Conservation (phyloP, 2,797 vertebrate species). For the Malacoraja senta region DNA sequence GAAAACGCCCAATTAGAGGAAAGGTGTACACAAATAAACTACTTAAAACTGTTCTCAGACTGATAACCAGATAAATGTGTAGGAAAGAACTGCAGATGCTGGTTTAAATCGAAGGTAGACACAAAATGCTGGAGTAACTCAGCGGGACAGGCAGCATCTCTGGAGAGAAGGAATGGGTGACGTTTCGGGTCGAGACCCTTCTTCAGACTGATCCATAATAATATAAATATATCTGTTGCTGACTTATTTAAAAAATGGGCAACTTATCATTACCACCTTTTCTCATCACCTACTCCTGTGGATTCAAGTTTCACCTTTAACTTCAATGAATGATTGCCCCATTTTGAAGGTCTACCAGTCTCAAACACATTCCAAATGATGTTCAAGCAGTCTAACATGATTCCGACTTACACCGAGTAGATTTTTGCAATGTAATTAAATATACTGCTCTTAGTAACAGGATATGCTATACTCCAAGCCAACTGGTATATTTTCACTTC, state of each 20-base stretch:
- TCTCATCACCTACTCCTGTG: neutral
- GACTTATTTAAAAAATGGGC: neutral
- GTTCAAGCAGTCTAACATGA: neutral
- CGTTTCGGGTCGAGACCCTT: too few species aligned
- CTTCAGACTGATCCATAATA: too few species aligned
- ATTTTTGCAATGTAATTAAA: neutral
- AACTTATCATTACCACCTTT: neutral
- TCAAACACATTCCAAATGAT: neutral
- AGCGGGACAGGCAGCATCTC: too few species aligned
- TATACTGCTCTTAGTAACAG: neutral
- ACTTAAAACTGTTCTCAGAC: neutral
- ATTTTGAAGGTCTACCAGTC: neutral
- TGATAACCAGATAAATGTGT: neutral
- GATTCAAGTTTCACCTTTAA: neutral
- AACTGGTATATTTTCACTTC: neutral
- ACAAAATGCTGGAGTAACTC: too few species aligned
- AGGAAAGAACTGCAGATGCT: too few species aligned
- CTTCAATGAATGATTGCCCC: neutral
- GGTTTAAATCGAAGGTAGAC: too few species aligned
- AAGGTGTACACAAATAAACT: neutral
- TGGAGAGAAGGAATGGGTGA: too few species aligned
- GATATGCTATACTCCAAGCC: neutral
- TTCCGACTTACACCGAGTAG: neutral
- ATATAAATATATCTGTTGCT: neutral
- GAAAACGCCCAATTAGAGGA: neutral